Conservation (phyloP, 1,140 invertebrate genomes). For the Zaprionus taronus region DNA sequence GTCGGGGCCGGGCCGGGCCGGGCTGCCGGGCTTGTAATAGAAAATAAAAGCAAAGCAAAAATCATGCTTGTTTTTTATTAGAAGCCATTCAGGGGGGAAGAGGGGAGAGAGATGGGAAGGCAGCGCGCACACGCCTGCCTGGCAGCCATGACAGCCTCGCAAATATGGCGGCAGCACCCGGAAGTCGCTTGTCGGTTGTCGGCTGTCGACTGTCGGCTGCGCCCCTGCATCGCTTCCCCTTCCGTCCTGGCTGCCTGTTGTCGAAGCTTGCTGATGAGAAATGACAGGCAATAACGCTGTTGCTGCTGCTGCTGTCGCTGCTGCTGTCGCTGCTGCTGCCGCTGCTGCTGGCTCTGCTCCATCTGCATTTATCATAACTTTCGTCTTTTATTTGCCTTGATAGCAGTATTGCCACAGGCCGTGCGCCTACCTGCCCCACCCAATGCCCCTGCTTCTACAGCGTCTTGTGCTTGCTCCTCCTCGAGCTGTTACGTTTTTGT, state of each 20-base stretch:
- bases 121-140: constrained; percentile 14
- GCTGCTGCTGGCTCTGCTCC: constrained; percentile 63
- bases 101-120: neutral
- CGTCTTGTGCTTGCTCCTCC: neutral
- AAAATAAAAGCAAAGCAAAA: constrained; percentile 76
- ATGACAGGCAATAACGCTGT: constrained; percentile 80
- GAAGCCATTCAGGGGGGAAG: constrained; percentile 67
- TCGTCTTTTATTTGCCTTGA: constrained; percentile 75
- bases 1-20: neutral
- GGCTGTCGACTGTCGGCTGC: constrained; percentile 12
- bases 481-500: constrained; percentile 14
- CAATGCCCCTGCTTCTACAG: constrained; percentile 1
- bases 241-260: constrained; percentile 2
- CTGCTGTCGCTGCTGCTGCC: constrained; percentile 9
- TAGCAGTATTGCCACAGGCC: constrained; percentile 48
- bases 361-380: constrained; percentile 83
- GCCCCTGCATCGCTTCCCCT: neutral
- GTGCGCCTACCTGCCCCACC: neutral
- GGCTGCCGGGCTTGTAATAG: constrained; percentile 54
- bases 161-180: constrained; percentile 71
- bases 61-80: constrained; percentile 77
- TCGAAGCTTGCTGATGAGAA: constrained; percentile 71
- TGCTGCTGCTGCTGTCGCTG: constrained; percentile 16
- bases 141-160: constrained; percentile 59
- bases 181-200: constrained; percentile 66